These are phyloP conservation scores for Phrynosoma blainvillii DNA, from an alignment of 2,113 vertebrate species.

Conservation along the genomic window DNA sequence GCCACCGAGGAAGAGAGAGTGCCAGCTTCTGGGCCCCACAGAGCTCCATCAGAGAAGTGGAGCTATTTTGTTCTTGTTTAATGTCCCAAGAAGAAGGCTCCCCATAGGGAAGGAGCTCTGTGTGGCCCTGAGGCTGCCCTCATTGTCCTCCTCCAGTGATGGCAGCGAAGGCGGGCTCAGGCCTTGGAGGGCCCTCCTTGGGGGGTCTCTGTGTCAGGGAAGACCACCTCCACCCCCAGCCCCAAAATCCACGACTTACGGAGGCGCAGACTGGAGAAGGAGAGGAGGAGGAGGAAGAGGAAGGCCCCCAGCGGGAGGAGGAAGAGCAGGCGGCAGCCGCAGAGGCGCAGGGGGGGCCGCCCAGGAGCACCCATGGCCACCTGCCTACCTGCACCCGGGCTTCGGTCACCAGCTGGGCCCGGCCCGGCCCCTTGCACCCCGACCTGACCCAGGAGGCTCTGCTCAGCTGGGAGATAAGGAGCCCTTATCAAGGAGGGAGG, in stretches of 20 bases:
- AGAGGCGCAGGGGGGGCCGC: neutral
- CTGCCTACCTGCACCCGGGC: neutral
- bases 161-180: neutral
- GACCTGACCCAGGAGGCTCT: neutral
- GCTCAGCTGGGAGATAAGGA: constrained; percentile 4
- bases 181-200: neutral
- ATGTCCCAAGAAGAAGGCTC: no score
- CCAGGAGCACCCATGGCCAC: neutral
- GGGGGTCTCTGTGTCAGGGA: neutral
- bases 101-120: no score
- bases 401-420: neutral
- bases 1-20: no score
- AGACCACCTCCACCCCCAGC: no score
- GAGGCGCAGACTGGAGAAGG: neutral
- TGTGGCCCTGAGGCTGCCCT: no score
- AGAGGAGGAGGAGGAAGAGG: constrained; percentile 4
- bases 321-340: neutral
- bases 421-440: neutral
- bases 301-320: neutral
- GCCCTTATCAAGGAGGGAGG: neutral
- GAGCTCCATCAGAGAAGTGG: no score
- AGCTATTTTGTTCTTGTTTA: no score
- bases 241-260: neutral
- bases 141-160: no score
- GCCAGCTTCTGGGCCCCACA: no score